Percentiles rank a stretch among this genome's conserved stretches.
phyloP scores from a whole-genome alignment of 2,797 vertebrate species.

The Cichlasoma orientale region DNA sequence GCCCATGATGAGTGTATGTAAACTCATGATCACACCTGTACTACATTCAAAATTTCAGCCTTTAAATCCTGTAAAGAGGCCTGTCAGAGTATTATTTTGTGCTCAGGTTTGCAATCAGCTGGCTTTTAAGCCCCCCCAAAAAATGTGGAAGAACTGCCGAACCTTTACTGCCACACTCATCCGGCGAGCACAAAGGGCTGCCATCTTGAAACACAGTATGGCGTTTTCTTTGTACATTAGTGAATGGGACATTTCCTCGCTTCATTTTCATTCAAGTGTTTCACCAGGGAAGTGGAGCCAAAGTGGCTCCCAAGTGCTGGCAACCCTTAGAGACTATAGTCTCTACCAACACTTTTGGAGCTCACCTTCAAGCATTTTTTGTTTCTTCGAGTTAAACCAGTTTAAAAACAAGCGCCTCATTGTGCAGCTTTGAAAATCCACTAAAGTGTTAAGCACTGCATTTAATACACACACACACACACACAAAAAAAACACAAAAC shows the following conservation, averaged over 20 bases:
- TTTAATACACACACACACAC: not conserved
- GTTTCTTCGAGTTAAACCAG: not conserved
- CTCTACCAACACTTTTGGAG: not conserved
- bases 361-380: not conserved
- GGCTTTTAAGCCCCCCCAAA: not conserved
- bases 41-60: not conserved
- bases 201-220: not conserved
- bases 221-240: not conserved
- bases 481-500: too few relatives aligned
- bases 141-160: not conserved
- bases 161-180: not conserved
- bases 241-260: not conserved
- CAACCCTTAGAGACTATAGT: not conserved
- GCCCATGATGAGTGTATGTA: not conserved
- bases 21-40: not conserved
- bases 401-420: not conserved
- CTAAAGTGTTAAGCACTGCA: conserved; percentile 24
- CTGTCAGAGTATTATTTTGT: not conserved
- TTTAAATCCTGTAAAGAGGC: not conserved
- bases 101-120: not conserved
- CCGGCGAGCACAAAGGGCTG: not conserved
- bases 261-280: not conserved
- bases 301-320: not conserved
- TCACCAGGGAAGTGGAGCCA: not conserved
- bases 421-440: not conserved